Base-by-base conservation (phyloP, 2,797 vertebrate species). In the Dendrocincla tyrannina region DNA sequence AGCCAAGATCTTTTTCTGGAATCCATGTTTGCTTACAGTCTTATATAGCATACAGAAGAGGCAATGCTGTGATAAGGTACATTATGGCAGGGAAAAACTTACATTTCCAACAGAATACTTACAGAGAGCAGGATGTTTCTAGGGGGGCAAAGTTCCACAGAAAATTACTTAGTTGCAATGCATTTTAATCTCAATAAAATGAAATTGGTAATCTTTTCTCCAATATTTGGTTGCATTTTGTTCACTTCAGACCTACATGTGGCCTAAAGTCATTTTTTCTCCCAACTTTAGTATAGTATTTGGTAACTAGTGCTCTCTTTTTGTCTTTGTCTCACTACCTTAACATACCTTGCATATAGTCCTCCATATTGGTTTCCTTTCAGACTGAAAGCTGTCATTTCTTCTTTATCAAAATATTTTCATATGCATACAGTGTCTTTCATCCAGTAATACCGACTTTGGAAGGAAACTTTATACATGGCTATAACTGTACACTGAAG, bases 1-100 rank as follows among this genome's bases (percentile, higher is more conserved):
- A 94, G 53, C 35, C 79, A 89, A 89, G 82, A 92, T 85, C 79
- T 94, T 94, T 95, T 94, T 74, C 53, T 87, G 78, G 81, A 93
- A 77, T 78, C 42, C 81, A 4, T 95, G 55, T 85, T 95, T 93
- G n/a, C 78, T 94, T 94, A 66, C 35, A 58, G 28, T 58, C 75
- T 88, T 88, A 75, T 75, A 83, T 63, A 89, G 79, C 33, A 37
- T 27, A 44, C 30, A 78, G 66, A 91, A 81, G 66, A 89, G 91
- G 68, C n/a, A 75, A 50, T 73, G n/a, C 28, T 85, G 23, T 59
- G 63, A 76, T 91, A 44, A 87, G 24, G 37, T 86, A 55, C 18
- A 86, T 84, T 33, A 89, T 47, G 39, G 23, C 50, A 89, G 28
- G 8, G 30, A 15, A 91, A 78, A 79, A 81, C 0, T 1, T 33